A percentile compares a stretch with the other conserved stretches of the same genome.
phyloP scores from a whole-genome alignment of 64 coral and sea anemone genomes.

The Acropora tenuis region DNA sequence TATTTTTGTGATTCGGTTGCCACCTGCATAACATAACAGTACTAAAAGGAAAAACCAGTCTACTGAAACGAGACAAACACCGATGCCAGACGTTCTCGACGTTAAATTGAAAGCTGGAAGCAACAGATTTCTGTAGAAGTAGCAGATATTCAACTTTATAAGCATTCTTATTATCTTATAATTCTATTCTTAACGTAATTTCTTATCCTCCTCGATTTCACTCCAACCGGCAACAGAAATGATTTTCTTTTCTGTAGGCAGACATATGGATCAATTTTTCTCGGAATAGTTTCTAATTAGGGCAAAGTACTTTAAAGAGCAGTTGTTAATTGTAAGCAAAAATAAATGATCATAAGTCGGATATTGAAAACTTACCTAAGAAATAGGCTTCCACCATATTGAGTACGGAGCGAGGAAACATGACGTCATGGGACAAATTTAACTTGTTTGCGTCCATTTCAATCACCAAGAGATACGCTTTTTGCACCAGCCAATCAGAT shows the following conservation, averaged over 20 bases:
- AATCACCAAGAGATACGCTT: conserved; percentile 2
- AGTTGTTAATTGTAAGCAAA: background rate
- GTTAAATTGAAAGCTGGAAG: background rate
- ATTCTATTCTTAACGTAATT: background rate
- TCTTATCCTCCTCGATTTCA: background rate
- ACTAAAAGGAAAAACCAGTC: background rate
- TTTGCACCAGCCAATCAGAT: conserved; percentile 30
- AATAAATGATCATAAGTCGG: background rate
- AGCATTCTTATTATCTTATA: background rate
- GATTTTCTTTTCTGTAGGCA: background rate
- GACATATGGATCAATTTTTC: background rate
- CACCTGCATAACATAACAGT: conserved; percentile 11
- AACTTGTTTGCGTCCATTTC: conserved; percentile 17
- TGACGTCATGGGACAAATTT: conserved; percentile 51
- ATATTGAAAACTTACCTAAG: conserved; percentile 45
- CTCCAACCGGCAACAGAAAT: background rate
- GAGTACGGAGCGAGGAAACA: conserved; percentile 16
- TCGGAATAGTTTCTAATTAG: background rate
- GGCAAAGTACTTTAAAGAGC: background rate
- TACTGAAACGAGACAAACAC: background rate
- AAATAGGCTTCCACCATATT: conserved; percentile 55
- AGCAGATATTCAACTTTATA: background rate
- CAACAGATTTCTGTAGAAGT: background rate
- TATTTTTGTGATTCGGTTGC: background rate
- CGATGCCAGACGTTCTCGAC: background rate